A percentile compares a stretch with the other conserved stretches of the same genome.
Evolutionary conservation across 2,888 invertebrate species (phyloP).

Genomic region (Hirtodrosophila histrioides): DNA sequence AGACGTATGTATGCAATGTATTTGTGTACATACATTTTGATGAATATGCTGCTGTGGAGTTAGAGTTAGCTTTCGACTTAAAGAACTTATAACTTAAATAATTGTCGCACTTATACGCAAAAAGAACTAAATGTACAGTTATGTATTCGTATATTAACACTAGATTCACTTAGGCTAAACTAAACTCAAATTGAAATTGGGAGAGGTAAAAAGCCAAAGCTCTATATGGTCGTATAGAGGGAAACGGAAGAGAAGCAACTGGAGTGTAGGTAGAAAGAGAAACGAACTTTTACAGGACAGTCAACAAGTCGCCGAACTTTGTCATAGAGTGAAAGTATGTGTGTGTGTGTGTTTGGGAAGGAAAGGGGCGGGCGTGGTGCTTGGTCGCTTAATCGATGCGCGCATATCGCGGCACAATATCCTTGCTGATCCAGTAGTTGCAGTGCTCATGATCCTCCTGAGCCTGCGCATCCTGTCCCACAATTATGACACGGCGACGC

Average conservation of each 20-base stretch:
- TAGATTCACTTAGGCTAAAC: slow-evolving; percentile 78
- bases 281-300: slow-evolving; percentile 10
- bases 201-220: slow-evolving; percentile 1
- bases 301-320: slow-evolving; percentile 40
- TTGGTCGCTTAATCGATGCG: slow-evolving; percentile 88
- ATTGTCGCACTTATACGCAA: slow-evolving; percentile 46
- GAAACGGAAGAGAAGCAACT: slow-evolving; percentile 3
- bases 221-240: neutral
- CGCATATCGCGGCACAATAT: slow-evolving; percentile 90
- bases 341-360: neutral
- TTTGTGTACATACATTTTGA: slow-evolving; percentile 21
- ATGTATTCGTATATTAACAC: slow-evolving; percentile 73
- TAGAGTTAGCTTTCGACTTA: slow-evolving; percentile 61
- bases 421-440: slow-evolving; percentile 90
- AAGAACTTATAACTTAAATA: slow-evolving; percentile 74
- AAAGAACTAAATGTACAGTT: slow-evolving; percentile 78
- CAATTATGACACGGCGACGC: slow-evolving; percentile 86
- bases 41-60: slow-evolving; percentile 54
- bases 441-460: slow-evolving; percentile 89
- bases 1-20: slow-evolving; percentile 23
- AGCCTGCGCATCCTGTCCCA: slow-evolving; percentile 89
- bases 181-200: slow-evolving; percentile 57
- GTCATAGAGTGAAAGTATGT: slow-evolving; percentile 25
- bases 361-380: slow-evolving; percentile 6
- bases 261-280: slow-evolving; percentile 1